A percentile compares a stretch with the other conserved stretches of the same genome.
These are phyloP conservation scores for Ictidomys tridecemlineatus DNA, from an alignment of 2,113 vertebrate species.

Conservation along the genomic window DNA sequence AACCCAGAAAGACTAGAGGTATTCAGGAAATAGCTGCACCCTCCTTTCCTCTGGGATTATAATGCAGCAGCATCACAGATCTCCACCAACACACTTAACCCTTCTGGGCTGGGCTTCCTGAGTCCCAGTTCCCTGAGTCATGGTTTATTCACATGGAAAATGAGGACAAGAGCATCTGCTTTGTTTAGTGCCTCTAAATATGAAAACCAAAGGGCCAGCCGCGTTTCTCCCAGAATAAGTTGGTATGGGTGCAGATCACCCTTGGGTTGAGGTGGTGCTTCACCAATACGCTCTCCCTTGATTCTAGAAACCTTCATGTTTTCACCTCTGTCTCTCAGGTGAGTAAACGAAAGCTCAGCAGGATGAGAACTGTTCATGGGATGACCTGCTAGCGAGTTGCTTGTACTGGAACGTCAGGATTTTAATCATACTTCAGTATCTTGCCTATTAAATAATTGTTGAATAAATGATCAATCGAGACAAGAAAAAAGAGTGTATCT, in stretches of 20 bases:
- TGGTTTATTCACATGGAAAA: neutral
- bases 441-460: neutral
- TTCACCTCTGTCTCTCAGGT: neutral
- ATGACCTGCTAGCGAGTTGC: neutral
- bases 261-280: neutral
- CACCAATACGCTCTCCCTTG: neutral
- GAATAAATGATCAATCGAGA: neutral
- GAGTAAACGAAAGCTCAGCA: neutral
- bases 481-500: neutral
- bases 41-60: neutral
- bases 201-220: neutral
- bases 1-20: no score
- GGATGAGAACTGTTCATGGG: neutral
- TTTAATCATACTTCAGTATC: no score
- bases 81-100: rapidly evolving
- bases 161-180: neutral
- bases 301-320: neutral
- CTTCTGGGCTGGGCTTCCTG: neutral
- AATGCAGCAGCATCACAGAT: rapidly evolving
- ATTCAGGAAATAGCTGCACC: neutral
- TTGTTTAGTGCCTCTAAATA: neutral
- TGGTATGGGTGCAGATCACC: rapidly evolving
- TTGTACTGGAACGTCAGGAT: neutral
- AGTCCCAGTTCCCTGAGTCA: conserved; percentile 7
- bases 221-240: rapidly evolving